phyloP scores from a whole-genome alignment of 2,888 invertebrate genomes.

The Rhaphigaster nebulosa region DNA sequence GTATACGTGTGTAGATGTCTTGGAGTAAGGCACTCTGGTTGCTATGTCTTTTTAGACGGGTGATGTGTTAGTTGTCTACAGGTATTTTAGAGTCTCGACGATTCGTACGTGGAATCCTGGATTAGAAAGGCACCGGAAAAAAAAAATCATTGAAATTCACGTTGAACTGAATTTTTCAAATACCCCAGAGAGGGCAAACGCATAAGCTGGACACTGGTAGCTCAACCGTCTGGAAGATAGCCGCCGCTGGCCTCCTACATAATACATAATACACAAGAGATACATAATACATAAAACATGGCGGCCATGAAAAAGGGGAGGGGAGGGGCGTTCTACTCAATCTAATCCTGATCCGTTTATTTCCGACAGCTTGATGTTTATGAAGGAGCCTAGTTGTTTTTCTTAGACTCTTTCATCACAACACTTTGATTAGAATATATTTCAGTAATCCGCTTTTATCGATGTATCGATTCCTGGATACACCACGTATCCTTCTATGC shows the following conservation, averaged over 20 bases:
- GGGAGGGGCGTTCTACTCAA: background rate
- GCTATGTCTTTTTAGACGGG: no score
- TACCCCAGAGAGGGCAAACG: background rate
- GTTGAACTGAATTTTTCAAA: background rate
- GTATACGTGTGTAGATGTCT: no score
- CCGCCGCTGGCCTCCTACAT: background rate
- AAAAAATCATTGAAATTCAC: background rate
- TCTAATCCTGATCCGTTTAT: constrained; percentile 36
- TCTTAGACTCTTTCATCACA: background rate
- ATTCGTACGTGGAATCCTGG: no score
- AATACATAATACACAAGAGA: constrained; percentile 42
- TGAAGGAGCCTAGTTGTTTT: constrained; percentile 18
- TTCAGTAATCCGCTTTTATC: background rate
- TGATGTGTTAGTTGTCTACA: no score
- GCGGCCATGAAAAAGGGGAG: background rate
- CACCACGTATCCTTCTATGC: background rate
- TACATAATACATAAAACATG: constrained; percentile 42
- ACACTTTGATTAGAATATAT: constrained; percentile 22
- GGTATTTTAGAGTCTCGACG: no score
- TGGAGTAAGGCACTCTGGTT: no score
- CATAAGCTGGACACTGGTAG: constrained; percentile 26
- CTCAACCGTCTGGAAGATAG: constrained; percentile 19
- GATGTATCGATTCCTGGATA: background rate
- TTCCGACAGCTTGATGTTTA: constrained; percentile 22
- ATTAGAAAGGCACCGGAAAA: no score